Evolutionary conservation across 2,113 vertebrate genomes (phyloP).

Genomic region (Clupea harengus): DNA sequence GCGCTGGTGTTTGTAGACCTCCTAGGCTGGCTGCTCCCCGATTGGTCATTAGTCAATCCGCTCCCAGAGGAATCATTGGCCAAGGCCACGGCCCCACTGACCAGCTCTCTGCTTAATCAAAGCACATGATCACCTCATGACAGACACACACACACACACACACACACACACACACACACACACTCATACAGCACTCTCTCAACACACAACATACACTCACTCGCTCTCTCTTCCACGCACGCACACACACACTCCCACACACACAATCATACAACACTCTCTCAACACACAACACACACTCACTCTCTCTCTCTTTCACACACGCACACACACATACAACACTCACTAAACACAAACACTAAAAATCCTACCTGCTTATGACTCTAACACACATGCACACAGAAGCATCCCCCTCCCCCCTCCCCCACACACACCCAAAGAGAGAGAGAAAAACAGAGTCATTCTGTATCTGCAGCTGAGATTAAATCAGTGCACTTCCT

Average conservation of each 20-base stretch:
- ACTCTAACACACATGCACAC: neutral
- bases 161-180: neutral
- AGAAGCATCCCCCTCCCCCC: too few relatives aligned
- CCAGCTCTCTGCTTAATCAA: conserved; percentile 9
- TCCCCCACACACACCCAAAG: neutral
- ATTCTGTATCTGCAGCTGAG: neutral
- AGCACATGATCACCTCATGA: conserved; percentile 2
- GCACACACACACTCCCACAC: neutral
- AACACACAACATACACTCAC: too few relatives aligned
- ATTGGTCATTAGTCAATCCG: neutral
- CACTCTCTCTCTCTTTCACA: neutral
- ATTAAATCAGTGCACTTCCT: conserved; percentile 16
- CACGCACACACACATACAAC: neutral
- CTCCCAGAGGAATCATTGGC: neutral
- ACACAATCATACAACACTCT: too few relatives aligned
- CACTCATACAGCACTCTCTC: too few relatives aligned
- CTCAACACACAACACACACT: too few relatives aligned
- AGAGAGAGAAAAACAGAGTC: neutral
- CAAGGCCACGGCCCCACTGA: neutral
- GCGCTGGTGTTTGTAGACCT: neutral
- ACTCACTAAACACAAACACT: neutral
- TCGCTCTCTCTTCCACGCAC: neutral
- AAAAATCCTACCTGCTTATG: too few relatives aligned
- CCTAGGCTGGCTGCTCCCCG: neutral
- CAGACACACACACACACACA: neutral